Conservation (phyloP, 1,140 invertebrate genomes). For the Andrena cerasifolii region DNA sequence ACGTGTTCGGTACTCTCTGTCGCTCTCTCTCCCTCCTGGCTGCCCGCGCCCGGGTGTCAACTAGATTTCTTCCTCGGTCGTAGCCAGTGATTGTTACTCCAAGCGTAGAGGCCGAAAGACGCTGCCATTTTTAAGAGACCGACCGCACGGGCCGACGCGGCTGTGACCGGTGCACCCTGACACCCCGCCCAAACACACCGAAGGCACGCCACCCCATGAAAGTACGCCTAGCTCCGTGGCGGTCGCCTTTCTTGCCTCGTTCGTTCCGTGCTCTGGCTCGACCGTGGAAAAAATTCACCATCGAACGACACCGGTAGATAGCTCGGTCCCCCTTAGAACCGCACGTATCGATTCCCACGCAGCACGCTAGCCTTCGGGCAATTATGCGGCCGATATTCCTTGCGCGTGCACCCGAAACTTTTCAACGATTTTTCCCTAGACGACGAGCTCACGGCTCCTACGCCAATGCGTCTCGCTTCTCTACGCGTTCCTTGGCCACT, state of each 20-base stretch:
- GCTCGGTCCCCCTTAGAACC: constrained; percentile 29
- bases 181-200: constrained; percentile 44
- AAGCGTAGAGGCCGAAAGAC: constrained; percentile 71
- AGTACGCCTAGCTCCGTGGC: background rate
- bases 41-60: constrained; percentile 77
- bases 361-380: constrained; percentile 45
- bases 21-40: constrained; percentile 27
- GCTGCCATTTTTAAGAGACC: constrained; percentile 82
- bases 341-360: constrained; percentile 46
- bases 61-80: constrained; percentile 83
- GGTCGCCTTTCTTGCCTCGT: background rate
- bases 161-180: constrained; percentile 18
- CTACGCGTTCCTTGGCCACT: background rate
- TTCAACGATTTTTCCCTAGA: constrained; percentile 37
- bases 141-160: constrained; percentile 58
- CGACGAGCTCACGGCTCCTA: background rate
- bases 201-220: constrained; percentile 27
- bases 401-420: constrained; percentile 36
- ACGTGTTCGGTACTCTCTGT: constrained; percentile 48
- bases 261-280: background rate
- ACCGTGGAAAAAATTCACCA: constrained; percentile 22
- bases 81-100: constrained; percentile 79
- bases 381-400: constrained; percentile 49
- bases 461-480: constrained; percentile 6
- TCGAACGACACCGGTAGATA: background rate